Evolutionary conservation across 1,140 invertebrate genomes (phyloP).

Genomic region (Procambarus clarkii): DNA sequence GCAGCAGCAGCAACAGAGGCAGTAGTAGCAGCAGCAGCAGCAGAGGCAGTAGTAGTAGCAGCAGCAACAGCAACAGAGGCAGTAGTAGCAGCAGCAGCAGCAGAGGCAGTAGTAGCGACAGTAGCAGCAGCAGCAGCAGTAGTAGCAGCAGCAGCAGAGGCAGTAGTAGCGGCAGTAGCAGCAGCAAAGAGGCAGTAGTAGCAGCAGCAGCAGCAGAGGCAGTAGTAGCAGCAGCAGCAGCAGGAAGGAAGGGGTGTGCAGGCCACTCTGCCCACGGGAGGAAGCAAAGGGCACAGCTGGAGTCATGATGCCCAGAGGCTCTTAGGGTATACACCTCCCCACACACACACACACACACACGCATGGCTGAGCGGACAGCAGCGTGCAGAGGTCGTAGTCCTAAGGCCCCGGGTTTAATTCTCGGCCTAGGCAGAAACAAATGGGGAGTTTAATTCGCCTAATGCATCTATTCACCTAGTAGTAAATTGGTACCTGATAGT

Average conservation of each 20-base stretch:
- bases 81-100: neutral
- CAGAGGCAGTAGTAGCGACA: no score
- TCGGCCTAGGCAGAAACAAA: no score
- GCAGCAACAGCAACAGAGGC: neutral
- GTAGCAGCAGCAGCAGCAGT: no score
- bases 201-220: neutral
- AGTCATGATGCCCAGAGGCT: constrained; percentile 36
- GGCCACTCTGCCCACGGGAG: neutral
- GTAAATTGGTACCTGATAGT: no score
- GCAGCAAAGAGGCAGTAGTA: neutral
- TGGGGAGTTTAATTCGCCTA: no score
- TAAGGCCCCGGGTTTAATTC: no score
- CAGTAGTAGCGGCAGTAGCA: neutral
- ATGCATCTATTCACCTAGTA: no score
- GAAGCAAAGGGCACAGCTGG: neutral
- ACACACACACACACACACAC: no score
- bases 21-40: neutral
- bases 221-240: no score
- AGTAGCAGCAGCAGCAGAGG: constrained; percentile 6
- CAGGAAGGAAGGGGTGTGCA: neutral
- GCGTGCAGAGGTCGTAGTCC: no score
- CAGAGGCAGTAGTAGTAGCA: neutral
- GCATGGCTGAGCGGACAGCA: no score
- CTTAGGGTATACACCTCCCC: neutral
- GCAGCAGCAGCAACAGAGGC: neutral